A percentile compares a stretch with the other conserved stretches of the same genome.
Evolutionary conservation across 92 coral and sea anemone species (phyloP).

Genomic region (Paramuricea clavata): DNA sequence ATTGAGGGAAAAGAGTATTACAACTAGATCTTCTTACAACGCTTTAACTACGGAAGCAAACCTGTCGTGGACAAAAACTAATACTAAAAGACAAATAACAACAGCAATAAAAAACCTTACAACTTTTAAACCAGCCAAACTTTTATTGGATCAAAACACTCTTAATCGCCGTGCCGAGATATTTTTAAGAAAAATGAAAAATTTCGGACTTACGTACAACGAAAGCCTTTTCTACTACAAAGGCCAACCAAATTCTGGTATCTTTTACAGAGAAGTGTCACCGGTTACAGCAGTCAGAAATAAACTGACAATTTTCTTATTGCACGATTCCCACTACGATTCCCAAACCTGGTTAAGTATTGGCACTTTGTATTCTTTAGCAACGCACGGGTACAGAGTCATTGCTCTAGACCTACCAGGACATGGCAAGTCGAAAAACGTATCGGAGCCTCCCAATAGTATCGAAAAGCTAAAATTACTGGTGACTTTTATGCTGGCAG

Average conservation of each 20-base stretch:
- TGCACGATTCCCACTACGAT: constrained; percentile 71
- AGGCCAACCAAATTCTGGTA: not conserved
- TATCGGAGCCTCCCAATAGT: constrained; percentile 69
- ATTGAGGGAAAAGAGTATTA: not conserved
- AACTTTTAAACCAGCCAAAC: not conserved
- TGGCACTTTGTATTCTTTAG: constrained; percentile 79
- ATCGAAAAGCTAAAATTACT: constrained; percentile 58
- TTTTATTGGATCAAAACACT: not conserved
- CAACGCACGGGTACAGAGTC: constrained; percentile 73
- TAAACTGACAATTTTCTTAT: constrained; percentile 69
- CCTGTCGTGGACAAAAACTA: not conserved
- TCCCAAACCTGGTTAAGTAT: constrained; percentile 83
- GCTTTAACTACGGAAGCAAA: too few relatives aligned
- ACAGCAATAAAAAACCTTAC: not conserved
- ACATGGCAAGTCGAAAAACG: constrained; percentile 71
- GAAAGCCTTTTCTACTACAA: not conserved
- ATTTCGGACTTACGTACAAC: not conserved
- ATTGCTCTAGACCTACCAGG: constrained; percentile 93
- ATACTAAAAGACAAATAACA: not conserved
- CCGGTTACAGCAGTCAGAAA: constrained; percentile 28
- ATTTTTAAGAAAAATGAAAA: not conserved
- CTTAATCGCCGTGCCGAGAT: not conserved
- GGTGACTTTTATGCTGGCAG: constrained; percentile 64
- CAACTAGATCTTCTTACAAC: too few relatives aligned
- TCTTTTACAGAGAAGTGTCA: constrained; percentile 78